Evolutionary conservation across 2,113 vertebrate species (phyloP), one percentile per base, ranked within the genome.

Genomic region (Scytalopus superciliaris): DNA sequence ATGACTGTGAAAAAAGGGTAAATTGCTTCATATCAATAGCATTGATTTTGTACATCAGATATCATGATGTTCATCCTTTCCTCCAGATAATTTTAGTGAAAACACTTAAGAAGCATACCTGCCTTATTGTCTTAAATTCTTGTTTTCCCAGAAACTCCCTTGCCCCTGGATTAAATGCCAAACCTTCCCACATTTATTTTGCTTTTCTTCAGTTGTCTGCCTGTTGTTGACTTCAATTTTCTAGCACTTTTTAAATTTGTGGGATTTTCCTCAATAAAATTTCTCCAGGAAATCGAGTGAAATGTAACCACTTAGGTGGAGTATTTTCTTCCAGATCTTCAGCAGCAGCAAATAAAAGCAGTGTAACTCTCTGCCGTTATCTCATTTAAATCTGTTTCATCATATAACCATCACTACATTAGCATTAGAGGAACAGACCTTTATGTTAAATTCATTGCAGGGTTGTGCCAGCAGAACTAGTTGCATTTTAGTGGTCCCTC

Each of bases 401-500:
- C 68, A 96, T 96, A 96, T 92, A 90, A 87, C 93, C 64, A n/a
- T 95, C 42, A 64, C 90, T 94, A 96, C 95, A 97, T 96, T 96
- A 96, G 84, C 91, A 93, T 91, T 93, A 94, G 84, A 95, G 77
- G 70, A 95, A 77, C 72, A 97, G 92, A 90, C 74, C 93, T 95
- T 84, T 92, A 91, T 89, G 84, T 86, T 96, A 93, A 84, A 97
- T 95, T 94, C 87, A 94, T 93, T 85, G 91, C 84, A 93, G 78
- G 84, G 59, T 62, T 96, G 57, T 96, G 87, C 80, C 84, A 97
- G 75, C 73, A 96, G 60, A 66, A 91, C 90, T 87, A 91, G 84
- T 67, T 94, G 87, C 84, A 57, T 95, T 97, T 96, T 95, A 96
- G 84, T 95, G 75, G 89, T 91, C 90, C 92, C 97, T 93, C 82